Conservation (phyloP, 2,113 vertebrate species). For the Paramisgurnus dabryanus region DNA sequence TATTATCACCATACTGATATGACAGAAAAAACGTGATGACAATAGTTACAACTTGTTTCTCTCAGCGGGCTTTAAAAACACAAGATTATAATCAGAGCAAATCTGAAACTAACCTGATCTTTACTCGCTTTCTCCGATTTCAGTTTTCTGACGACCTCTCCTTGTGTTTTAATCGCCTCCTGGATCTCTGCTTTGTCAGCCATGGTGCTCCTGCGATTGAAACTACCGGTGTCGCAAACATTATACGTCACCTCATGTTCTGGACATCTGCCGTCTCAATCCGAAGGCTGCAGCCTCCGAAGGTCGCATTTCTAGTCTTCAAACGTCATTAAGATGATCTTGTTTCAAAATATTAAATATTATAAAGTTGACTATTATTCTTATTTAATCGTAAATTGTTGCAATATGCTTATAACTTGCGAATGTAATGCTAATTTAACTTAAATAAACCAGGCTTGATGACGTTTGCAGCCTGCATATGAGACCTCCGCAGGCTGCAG, state of each 20-base stretch:
- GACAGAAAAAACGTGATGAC: background rate
- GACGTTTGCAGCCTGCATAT: no score
- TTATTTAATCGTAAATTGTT: no score
- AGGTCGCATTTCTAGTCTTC: no score
- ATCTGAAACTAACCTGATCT: slow-evolving; percentile 71
- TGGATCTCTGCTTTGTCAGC: slow-evolving; percentile 70
- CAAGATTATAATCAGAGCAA: background rate
- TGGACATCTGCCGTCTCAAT: no score
- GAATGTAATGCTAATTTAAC: no score
- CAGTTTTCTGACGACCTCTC: slow-evolving; percentile 74
- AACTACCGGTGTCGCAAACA: slow-evolving; percentile 12
- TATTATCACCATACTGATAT: background rate
- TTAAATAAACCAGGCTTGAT: no score
- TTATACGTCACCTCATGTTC: slow-evolving; percentile 20
- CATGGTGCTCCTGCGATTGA: slow-evolving; percentile 57
- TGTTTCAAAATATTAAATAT: no score
- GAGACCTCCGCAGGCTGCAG: no score
- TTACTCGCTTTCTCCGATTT: slow-evolving; percentile 75
- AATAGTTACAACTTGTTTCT: background rate
- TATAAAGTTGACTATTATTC: no score
- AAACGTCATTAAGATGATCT: no score
- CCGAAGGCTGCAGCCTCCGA: no score
- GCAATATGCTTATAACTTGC: no score
- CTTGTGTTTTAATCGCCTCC: slow-evolving; percentile 74
- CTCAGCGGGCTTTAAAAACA: background rate